Evolutionary conservation across 2,113 vertebrate genomes (phyloP).

Genomic region (Motacilla tschutschensis): DNA sequence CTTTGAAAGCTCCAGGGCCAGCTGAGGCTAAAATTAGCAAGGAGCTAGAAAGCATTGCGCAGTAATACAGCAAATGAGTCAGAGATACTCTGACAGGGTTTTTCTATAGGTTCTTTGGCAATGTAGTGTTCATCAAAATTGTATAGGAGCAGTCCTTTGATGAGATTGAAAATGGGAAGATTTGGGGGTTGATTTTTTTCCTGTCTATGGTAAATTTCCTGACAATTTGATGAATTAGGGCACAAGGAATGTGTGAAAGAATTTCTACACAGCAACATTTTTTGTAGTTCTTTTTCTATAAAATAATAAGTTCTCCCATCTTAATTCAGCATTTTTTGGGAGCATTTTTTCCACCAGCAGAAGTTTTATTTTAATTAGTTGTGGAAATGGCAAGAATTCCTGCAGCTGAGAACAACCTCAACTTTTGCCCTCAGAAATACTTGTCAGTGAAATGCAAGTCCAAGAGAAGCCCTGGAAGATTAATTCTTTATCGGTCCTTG

Average conservation of each 20-base stretch:
- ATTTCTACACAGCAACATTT: not conserved
- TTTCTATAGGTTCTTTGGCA: not conserved
- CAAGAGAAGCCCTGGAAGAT: not conserved
- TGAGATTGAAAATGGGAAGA: not conserved
- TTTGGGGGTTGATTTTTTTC: rapidly evolving
- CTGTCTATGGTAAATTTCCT: not conserved
- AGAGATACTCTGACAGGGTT: not conserved
- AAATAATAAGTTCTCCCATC: not conserved
- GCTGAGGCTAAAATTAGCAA: not conserved
- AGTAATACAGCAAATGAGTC: not conserved
- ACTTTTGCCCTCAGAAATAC: not conserved
- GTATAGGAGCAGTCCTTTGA: not conserved
- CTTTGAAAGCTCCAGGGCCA: not conserved
- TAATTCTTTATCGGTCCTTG: not conserved
- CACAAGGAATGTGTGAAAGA: not conserved
- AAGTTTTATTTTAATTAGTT: not conserved
- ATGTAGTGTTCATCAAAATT: not conserved
- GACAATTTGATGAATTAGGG: not conserved
- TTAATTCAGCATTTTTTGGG: not conserved
- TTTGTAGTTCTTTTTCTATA: not conserved
- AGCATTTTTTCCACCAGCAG: not conserved
- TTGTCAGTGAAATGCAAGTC: not conserved
- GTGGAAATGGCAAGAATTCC: not conserved
- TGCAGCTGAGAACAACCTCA: not conserved
- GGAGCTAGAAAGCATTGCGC: not conserved